Base-by-base conservation (phyloP, 2,888 invertebrate genomes). In the Ormyrus nitidulus region DNA sequence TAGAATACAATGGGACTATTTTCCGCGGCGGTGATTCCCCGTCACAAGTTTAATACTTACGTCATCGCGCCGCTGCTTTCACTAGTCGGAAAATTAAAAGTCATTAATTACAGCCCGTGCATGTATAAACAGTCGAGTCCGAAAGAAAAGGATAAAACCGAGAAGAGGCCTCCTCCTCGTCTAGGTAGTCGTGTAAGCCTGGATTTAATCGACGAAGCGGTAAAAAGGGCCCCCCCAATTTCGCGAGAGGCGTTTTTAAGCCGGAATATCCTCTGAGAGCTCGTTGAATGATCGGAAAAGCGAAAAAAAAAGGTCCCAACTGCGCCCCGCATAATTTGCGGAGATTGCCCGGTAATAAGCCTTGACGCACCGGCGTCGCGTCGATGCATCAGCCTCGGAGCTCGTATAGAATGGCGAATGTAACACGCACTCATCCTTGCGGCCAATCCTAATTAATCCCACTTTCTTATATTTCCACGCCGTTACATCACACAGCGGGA, bases 1-100 rank as follows among this genome's bases (percentile, higher is more conserved):
- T 79, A 70, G 79, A 79, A 74, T 79, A 79, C 79, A 79, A 79
- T 79, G 69, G 58, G 49, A 70, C 74, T 59, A 78, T 78, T 78
- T 72, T 78, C 74, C 74, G 70, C 58, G 19, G 19, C 64, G n/a
- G 44, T 74, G 74, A 58, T 58, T 74, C 74, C 69, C 56, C 68
- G 34, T 77, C 64, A 19, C 48, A 58, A 6, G 8, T 34, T 48
- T 69, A 62, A 62, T 69, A 53, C 75, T 77, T 77, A 19, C 77
- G 49, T 77, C 77, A 77, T 68, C 53, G 49, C 8, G 46, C 10
- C 44, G 10, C 13, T 48, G 64, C 77, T 77, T 77, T 77, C 77
- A 77, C 77, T 61, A 44, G 44, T 54, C 11, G 56, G 64, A 62
- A 77, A 70, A 70, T 77, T 19, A 77, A 70, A 70, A 64, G 56